Percentiles rank a stretch among this genome's conserved stretches.
Evolutionary conservation across 2,113 vertebrate species (phyloP).

Genomic region (Neolamprologus variostigma): DNA sequence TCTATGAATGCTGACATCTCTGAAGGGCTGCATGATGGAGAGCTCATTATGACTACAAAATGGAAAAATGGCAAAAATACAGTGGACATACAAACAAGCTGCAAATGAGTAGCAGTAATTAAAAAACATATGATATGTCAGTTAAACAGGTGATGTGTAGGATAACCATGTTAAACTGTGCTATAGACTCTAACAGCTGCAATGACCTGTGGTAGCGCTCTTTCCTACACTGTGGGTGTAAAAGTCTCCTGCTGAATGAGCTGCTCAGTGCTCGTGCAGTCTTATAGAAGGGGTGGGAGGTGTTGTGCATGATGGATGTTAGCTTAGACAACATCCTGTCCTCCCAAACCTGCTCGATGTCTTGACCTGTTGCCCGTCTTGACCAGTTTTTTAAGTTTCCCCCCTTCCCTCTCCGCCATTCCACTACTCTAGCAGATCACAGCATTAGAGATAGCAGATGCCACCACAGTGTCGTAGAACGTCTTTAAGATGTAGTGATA

Average conservation of each 20-base stretch:
- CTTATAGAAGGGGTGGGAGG: neutral
- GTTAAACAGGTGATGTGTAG: neutral
- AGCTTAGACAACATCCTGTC: neutral
- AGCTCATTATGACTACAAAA: slow-evolving; percentile 81
- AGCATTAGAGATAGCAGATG: neutral
- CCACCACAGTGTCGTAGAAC: neutral
- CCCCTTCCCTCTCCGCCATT: neutral
- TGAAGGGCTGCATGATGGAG: slow-evolving; percentile 62
- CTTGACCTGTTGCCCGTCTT: neutral
- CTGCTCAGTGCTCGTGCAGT: neutral
- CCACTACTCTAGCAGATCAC: neutral
- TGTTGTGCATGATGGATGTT: neutral
- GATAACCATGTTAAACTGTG: neutral
- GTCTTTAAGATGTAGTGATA: neutral
- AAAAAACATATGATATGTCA: neutral
- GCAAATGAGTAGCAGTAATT: neutral
- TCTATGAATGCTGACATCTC: neutral
- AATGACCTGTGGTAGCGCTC: neutral
- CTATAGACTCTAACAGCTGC: neutral
- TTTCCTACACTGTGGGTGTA: neutral
- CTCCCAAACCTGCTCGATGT: neutral
- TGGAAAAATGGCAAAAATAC: slow-evolving; percentile 59
- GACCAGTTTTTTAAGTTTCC: neutral
- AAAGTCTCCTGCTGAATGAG: neutral
- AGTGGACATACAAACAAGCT: neutral